Evolutionary conservation across 2,888 invertebrate species (phyloP), one percentile per base, ranked within the genome.

Genomic region (Rotaria magnacalcarata): DNA sequence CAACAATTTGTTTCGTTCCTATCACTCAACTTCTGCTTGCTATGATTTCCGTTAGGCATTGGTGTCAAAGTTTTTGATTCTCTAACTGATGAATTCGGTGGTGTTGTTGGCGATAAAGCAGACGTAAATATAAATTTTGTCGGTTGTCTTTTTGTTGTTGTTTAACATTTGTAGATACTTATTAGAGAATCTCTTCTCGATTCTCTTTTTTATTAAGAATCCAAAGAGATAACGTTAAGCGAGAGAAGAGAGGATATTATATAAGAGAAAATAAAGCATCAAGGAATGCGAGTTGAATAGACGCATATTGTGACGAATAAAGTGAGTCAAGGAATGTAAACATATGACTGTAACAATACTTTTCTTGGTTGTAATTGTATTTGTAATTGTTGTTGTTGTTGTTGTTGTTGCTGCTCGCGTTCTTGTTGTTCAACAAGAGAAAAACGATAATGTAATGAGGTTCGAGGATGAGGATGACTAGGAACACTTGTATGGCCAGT

Each of bases 391-490:
- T 7, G 8, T 24, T 56, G 56, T 24, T 24, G 56, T 56, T 56
- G 56, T 14, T 52, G 52, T 52, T 52, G 52, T 67, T 34, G 67
- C 34, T 67, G 27, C 3, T 67, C 67, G 19, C 67, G 67, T 67
- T 67, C 67, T 47, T 47, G 80, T 11, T 43, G 43, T 47, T 43
- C 47, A 47, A 21, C 10, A 24, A n/a, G 6, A 10, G 80, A 80
- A 47, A 80, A 80, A 11, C 80, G 80, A 80, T 80, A 80, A 47
- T 43, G 80, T 47, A 24, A 80, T 47, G 80, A 80, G n/a, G 67
- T 19, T 67, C 67, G 67, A 67, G 19, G 67, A 34, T 67, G 67
- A 67, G 34, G 5, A 41, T 6, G 34, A 6, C 2, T 16, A 16
- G 67, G 43, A 47, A 11, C 10, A 80, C n/a, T 19, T n/a, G 24